Base-by-base conservation (phyloP, 2,113 vertebrate species). In the Mirounga angustirostris region DNA sequence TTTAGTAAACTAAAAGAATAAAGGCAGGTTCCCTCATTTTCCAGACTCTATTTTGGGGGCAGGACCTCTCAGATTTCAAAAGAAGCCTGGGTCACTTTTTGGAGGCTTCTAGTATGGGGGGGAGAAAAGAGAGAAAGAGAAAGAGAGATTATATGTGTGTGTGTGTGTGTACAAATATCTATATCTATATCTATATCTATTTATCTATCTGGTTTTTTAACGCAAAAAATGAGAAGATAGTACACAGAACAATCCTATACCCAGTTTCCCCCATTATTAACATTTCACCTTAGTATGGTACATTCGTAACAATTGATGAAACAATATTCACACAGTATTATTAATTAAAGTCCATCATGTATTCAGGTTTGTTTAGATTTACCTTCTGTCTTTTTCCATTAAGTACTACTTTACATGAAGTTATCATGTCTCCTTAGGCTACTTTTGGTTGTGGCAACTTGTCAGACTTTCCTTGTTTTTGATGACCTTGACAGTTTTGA, bases 1-100 rank as follows among this genome's bases (percentile, higher is more conserved):
- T 59, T 85, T 69, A 89, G 61, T 40, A 74, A 94, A 89, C 56
- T 46, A 26, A 86, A 96, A 58, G 56, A 87, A 83, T 91, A 82
- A 79, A 79, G 22, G 15, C 7, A 94, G 58, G 18, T 80, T 30
- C n/a, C 36, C 56, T 71, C 5, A 74, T 80, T 89, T 88, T 46
- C 36, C 36, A 63, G 92, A 85, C 15, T 96, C 18, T 43, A 11
- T 67, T 86, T 36, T n/a, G 54, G 28, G n/a, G 52, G 28, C 26
- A 92, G 58, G 26, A 79, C 14, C 24, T 81, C 33, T 71, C 83
- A 82, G 59, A 92, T 59, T 89, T 92, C 28, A 81, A 58, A 16
- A 82, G 91, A 92, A 26, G 18, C n/a, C 56, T 58, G 26, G 22
- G 16, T 87, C 46, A 79, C 16, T 80, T 87, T 94, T 79, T 28